Percentiles rank a stretch among this genome's conserved stretches.
Evolutionary conservation across 2,888 invertebrate genomes (phyloP).

Genomic region (Euphydryas editha): DNA sequence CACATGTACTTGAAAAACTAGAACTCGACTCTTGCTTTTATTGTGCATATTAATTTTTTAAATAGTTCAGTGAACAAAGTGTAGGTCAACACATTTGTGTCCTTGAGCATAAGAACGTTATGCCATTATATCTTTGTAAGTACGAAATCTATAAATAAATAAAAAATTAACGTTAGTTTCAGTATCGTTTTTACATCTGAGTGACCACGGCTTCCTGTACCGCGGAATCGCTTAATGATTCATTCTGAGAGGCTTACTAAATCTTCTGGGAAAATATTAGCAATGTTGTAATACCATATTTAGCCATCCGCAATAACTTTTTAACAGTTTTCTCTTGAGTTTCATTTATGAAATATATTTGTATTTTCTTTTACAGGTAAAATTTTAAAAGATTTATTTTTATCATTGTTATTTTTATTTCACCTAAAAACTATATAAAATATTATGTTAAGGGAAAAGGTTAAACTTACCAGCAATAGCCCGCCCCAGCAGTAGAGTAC

Average conservation of each 20-base stretch:
- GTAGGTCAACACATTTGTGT: no score
- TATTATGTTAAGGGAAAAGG: neutral
- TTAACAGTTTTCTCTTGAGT: constrained; percentile 11
- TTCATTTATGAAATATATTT: constrained; percentile 1
- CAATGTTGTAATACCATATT: constrained; percentile 43
- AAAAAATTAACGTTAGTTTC: constrained; percentile 22
- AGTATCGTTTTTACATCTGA: constrained; percentile 35
- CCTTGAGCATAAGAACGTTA: no score
- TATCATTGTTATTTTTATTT: neutral
- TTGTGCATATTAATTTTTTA: no score
- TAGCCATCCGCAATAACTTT: constrained; percentile 30
- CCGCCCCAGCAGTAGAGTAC: constrained; percentile 73
- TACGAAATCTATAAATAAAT: constrained; percentile 11
- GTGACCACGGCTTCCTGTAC: constrained; percentile 39
- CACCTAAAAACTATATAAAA: neutral
- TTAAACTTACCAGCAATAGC: constrained; percentile 74
- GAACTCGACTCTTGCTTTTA: no score
- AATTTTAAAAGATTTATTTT: neutral
- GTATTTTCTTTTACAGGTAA: neutral
- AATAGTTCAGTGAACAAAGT: no score
- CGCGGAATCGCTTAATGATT: constrained; percentile 56
- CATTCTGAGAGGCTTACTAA: constrained; percentile 55
- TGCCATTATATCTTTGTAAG: no score
- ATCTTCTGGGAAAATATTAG: constrained; percentile 55
- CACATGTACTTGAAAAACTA: no score